Evolutionary conservation across 1,140 invertebrate genomes (phyloP).

Genomic region (Drosophila hydei): DNA sequence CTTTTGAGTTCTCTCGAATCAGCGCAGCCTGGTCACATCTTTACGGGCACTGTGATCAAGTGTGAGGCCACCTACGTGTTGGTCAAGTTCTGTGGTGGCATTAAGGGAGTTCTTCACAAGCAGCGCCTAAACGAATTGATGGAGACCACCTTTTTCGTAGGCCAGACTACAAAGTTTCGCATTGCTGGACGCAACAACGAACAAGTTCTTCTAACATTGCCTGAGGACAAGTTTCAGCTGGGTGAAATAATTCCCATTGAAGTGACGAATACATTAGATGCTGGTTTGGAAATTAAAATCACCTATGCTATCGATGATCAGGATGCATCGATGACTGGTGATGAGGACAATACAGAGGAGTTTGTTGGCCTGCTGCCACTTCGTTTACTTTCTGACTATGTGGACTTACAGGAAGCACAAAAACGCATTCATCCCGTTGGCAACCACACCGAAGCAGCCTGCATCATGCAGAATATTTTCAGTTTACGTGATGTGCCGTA

Average conservation of each 20-base stretch:
- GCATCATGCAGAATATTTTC: slow-evolving; percentile 74
- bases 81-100: slow-evolving; percentile 86
- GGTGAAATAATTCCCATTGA: slow-evolving; percentile 77
- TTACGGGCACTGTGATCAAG: slow-evolving; percentile 86
- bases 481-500: slow-evolving; percentile 74
- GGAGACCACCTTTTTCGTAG: slow-evolving; percentile 85
- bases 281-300: slow-evolving; percentile 82
- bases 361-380: slow-evolving; percentile 80
- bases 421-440: slow-evolving; percentile 44
- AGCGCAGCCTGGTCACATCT: slow-evolving; percentile 84
- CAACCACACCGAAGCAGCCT: slow-evolving; percentile 52
- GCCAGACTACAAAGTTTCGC: slow-evolving; percentile 85
- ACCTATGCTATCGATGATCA: slow-evolving; percentile 52
- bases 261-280: slow-evolving; percentile 67
- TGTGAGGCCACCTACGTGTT: slow-evolving; percentile 84
- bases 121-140: slow-evolving; percentile 85
- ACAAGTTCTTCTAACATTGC: slow-evolving; percentile 61
- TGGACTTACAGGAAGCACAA: slow-evolving; percentile 63
- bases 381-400: slow-evolving; percentile 63
- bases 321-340: slow-evolving; percentile 6
- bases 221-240: slow-evolving; percentile 69
- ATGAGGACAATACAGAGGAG: slow-evolving; percentile 44
- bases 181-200: slow-evolving; percentile 55
- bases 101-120: slow-evolving; percentile 86
- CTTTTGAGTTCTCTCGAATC: slow-evolving; percentile 84